Evolutionary conservation across 2,113 vertebrate species (phyloP), one percentile per base, ranked within the genome.

Genomic region (Mobula birostris): DNA sequence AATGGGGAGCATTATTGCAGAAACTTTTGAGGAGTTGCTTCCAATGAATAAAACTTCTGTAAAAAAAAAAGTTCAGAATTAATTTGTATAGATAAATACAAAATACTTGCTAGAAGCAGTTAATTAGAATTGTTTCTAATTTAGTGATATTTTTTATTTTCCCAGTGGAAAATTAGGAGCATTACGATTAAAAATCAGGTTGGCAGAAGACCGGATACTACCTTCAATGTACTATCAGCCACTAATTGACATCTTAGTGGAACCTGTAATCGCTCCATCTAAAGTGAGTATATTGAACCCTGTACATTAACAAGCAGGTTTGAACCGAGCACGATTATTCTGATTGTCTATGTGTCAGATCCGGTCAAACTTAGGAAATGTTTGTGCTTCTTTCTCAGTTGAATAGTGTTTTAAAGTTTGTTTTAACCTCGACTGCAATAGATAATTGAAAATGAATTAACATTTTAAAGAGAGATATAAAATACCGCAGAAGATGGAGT

Each of bases 111-210:
- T 2, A 7, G 14, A 2, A n/a, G 63, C 85, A 66, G 61, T 66
- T 90, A 14, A 7, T 27, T 1, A 66, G 5, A 66, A 88, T 15
- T 9, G 48, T 85, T 58, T 58, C 56, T 12, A 29, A 85, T 90
- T 11, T 32, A n/a, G 32, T 87, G 56, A 61, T 66, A 66, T 36
- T 63, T 78, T n/a, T 82, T 48, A 29, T 82, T 88, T 72, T 72
- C 29, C 17, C 94, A 97, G 98, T 94, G 97, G 97, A 0, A 97
- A 96, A 94, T 97, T 99, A 95, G 98, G 98, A 0, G 97, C 98
- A 0, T 96, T 99, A 95, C 96, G 98, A 94, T 96, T 99, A 95
- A 97, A 97, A 80, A 97, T 98, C 77, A 97, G 97, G 29, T 96
- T 99, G 95, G 95, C 96, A 0, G 98, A 98, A 96, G 98, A 98